A percentile compares a stretch with the other conserved stretches of the same genome.
phyloP scores from a whole-genome alignment of 2,888 invertebrate genomes.

The Drosophila suboccidentalis region DNA sequence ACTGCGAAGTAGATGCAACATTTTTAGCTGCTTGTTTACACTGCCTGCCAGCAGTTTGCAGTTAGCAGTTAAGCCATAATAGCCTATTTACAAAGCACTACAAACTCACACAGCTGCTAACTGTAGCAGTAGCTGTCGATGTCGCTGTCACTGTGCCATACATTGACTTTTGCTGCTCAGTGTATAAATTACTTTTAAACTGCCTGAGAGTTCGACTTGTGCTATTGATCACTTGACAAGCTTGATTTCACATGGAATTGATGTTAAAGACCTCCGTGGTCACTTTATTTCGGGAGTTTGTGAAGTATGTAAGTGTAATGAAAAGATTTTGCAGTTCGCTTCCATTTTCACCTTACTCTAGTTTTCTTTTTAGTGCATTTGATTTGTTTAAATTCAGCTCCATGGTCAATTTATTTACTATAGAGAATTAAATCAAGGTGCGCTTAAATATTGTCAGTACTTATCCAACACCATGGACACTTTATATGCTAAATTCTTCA shows the following conservation, averaged over 20 bases:
- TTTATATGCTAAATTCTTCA: not conserved
- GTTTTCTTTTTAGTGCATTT: not conserved
- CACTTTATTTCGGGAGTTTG: not conserved
- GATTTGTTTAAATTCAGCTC: too few species aligned
- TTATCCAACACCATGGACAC: too few species aligned
- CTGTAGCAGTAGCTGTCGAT: slow-evolving; percentile 17
- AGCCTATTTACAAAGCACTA: slow-evolving; percentile 34
- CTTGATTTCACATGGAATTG: not conserved
- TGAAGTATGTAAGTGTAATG: not conserved
- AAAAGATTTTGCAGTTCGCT: not conserved
- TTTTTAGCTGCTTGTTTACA: slow-evolving; percentile 71
- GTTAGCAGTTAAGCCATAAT: slow-evolving; percentile 30
- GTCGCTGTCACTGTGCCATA: slow-evolving; percentile 9
- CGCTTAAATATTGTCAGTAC: too few species aligned
- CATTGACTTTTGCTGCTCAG: slow-evolving; percentile 15
- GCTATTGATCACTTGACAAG: slow-evolving; percentile 23
- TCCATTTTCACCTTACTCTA: not conserved
- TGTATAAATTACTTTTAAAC: slow-evolving; percentile 35
- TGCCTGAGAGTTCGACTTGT: slow-evolving; percentile 7
- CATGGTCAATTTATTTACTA: too few species aligned
- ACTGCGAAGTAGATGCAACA: slow-evolving; percentile 24
- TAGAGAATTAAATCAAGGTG: too few species aligned
- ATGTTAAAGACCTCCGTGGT: slow-evolving; percentile 5
- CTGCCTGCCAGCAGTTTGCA: slow-evolving; percentile 48
- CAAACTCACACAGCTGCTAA: slow-evolving; percentile 14